A percentile compares a stretch with the other conserved stretches of the same genome.
Conservation (phyloP, 2,797 vertebrate genomes). For the Melanotaenia maccullochi region DNA sequence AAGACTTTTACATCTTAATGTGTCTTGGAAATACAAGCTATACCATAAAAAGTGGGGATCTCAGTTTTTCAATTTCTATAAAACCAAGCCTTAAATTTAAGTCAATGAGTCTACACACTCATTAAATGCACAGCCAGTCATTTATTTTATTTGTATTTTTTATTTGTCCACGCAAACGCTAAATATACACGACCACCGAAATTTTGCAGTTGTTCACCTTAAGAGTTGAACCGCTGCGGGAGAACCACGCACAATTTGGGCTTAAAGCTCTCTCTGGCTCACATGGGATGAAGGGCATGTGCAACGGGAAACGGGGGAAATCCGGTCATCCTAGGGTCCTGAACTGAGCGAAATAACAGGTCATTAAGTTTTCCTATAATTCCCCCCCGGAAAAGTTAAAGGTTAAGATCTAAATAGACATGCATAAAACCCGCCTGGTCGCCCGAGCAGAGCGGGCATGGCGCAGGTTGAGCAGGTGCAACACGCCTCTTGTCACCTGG, state of each 20-base stretch:
- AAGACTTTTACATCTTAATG: neutral
- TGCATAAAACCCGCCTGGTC: constrained; percentile 42
- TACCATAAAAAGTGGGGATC: neutral
- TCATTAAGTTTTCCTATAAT: constrained; percentile 3
- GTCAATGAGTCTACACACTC: constrained; percentile 6
- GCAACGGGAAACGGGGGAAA: constrained; percentile 30
- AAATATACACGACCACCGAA: constrained; percentile 34
- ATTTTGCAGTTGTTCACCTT: constrained; percentile 48
- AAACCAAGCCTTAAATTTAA: constrained; percentile 18
- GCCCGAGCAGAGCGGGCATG: constrained; percentile 69
- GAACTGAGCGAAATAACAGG: constrained; percentile 25
- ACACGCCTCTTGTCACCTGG: constrained; percentile 76
- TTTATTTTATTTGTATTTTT: neutral
- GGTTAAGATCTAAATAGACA: constrained; percentile 27
- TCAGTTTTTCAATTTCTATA: constrained; percentile 10
- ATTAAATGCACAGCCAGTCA: constrained; percentile 10
- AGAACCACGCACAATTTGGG: constrained; percentile 18
- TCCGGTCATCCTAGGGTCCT: constrained; percentile 23
- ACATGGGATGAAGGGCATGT: constrained; percentile 41
- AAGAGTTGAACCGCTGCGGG: constrained; percentile 34
- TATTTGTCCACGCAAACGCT: constrained; percentile 26
- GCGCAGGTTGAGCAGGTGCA: constrained; percentile 83
- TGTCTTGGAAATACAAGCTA: neutral
- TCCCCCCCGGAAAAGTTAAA: neutral
- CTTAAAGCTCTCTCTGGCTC: constrained; percentile 30